Base-by-base conservation (phyloP, 1,140 invertebrate species). In the Wiebesia pumilae region DNA sequence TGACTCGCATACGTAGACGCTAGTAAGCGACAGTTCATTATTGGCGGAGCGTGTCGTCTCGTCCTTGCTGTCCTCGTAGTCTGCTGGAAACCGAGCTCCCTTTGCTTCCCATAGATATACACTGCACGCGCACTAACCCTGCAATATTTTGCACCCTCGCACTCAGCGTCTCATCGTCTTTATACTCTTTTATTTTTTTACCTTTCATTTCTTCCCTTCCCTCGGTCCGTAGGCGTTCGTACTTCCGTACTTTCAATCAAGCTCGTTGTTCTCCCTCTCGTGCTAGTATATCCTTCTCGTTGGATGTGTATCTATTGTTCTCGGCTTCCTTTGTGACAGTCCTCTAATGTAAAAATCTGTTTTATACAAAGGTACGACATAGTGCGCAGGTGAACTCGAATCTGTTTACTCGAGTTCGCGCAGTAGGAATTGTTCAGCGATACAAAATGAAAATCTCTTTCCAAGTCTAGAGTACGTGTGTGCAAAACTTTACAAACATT, bases 41-140 rank as follows among this genome's bases (percentile, higher is more conserved):
- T 90, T 89, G 88, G 88, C 85, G 82, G 87, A 90, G 90, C 88
- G 88, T 89, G 86, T 87, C 83, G 89, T 89, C 89, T 89, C 88
- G 90, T 91, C 89, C 90, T 89, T 88, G 88, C 84, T 19, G 6
- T 81, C 89, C 89, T 90, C 89, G 10, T 81, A 89, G 89, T 90
- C 88, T 43, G 30, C 27, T 90, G 90, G 90, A 87, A 89, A 83
- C 87, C 77, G 87, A 67, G 82, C 88, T 84, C 89, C 84, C 69
- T 62, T 51, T 79, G 67, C 33, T 54, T 16, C 21, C 0, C 12
- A 51, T n/a, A 43, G 9, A 47, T 54, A 58, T 35, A 33, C n/a
- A 79, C 24, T 1, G 19, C 24, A 3, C 33, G 51, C 1, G 4
- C 43, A 24, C 19, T 27, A 35, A 19, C 73, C 87, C 77, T 33